Evolutionary conservation across 2,113 vertebrate species (phyloP).

Genomic region (Bubalus kerabau): DNA sequence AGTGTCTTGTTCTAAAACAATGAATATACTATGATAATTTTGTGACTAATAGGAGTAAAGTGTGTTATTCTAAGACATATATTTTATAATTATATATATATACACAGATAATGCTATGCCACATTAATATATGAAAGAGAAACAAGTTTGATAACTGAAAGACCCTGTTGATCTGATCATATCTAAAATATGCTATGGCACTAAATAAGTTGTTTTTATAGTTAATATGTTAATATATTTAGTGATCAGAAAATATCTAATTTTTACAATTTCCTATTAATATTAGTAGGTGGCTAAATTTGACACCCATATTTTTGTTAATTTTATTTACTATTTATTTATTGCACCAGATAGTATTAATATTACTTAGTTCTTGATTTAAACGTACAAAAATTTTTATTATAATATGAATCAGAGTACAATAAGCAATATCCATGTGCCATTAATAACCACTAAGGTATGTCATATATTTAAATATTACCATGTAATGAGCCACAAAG

Average conservation of each 20-base stretch:
- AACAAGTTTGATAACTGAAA: background rate
- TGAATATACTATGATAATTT: background rate
- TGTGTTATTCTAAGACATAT: background rate
- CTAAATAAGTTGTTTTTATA: background rate
- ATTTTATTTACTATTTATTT: background rate
- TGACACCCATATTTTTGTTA: background rate
- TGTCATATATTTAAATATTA: background rate
- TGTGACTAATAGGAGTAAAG: background rate
- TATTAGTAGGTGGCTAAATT: background rate
- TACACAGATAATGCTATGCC: background rate
- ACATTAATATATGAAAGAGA: background rate
- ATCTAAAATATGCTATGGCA: background rate
- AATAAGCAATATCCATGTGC: background rate
- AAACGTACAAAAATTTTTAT: background rate
- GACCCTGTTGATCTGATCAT: background rate
- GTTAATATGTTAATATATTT: background rate
- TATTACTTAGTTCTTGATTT: background rate
- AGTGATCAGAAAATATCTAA: background rate
- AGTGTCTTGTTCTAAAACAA: background rate
- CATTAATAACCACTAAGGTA: background rate
- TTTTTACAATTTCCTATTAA: background rate
- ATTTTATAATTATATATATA: background rate
- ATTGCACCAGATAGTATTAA: background rate
- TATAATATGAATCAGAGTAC: background rate
- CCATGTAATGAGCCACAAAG: background rate